Evolutionary conservation across 2,113 vertebrate species (phyloP).

Genomic region (Hydropotes inermis): DNA sequence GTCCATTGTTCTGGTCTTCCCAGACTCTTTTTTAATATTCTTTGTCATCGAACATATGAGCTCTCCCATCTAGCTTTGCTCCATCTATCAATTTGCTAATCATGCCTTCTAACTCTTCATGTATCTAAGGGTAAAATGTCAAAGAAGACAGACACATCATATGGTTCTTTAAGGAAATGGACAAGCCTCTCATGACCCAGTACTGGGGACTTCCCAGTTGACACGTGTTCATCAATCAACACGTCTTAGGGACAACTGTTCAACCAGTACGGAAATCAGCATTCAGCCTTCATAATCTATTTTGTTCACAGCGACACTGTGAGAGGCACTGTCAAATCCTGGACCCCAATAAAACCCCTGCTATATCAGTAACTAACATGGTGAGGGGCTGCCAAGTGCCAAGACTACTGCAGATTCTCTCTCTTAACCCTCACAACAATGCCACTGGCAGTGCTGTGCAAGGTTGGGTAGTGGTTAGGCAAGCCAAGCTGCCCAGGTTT

Average conservation of each 20-base stretch:
- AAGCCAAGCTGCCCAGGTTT: background rate
- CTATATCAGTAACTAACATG: background rate
- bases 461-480: background rate
- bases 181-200: background rate
- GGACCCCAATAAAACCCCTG: background rate
- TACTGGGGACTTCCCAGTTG: background rate
- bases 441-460: background rate
- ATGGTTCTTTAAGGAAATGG: background rate
- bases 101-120: conserved; percentile 10
- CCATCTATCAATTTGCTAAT: conserved; percentile 59
- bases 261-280: background rate
- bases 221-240: background rate
- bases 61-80: background rate
- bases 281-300: background rate
- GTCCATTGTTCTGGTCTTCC: conserved; percentile 55
- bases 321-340: background rate
- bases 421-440: background rate
- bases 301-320: background rate
- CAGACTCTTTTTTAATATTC: conserved; percentile 43
- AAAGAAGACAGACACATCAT: conserved; percentile 11
- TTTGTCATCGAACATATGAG: conserved; percentile 59
- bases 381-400: no score
- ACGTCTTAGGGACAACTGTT: background rate
- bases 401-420: background rate
- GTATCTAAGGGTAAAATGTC: conserved; percentile 35